phyloP scores from a whole-genome alignment of 2,888 invertebrate species.

The Bellardia bayeri region DNA sequence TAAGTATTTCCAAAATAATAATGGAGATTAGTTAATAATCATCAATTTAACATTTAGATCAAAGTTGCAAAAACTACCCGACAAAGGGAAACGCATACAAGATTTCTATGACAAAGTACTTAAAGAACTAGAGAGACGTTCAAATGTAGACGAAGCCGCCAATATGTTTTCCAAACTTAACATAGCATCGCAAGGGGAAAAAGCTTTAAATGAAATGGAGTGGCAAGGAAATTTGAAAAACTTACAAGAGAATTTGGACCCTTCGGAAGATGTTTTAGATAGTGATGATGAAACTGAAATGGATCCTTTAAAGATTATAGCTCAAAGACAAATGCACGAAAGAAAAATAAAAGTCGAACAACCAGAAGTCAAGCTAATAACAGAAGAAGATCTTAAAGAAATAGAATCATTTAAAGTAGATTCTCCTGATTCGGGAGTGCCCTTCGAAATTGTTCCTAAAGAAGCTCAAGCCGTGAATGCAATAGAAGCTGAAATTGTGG shows the following conservation, averaged over 20 bases:
- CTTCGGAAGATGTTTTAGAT: constrained; percentile 79
- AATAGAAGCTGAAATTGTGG: constrained; percentile 76
- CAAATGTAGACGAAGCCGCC: constrained; percentile 80
- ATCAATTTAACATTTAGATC: constrained; percentile 74
- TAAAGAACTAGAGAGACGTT: constrained; percentile 79
- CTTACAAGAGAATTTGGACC: constrained; percentile 29
- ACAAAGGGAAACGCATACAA: constrained; percentile 82
- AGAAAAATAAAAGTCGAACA: constrained; percentile 78
- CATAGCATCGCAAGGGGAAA: constrained; percentile 79
- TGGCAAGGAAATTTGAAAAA: constrained; percentile 78
- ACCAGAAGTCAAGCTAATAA: constrained; percentile 79
- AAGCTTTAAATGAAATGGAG: constrained; percentile 80
- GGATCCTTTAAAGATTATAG: constrained; percentile 82
- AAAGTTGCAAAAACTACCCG: constrained; percentile 79
- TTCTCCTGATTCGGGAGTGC: constrained; percentile 72
- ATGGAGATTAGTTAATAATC: background rate
- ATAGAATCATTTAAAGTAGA: constrained; percentile 78
- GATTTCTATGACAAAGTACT: constrained; percentile 80
- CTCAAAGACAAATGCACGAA: constrained; percentile 81
- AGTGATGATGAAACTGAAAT: constrained; percentile 83
- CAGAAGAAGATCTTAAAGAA: constrained; percentile 80
- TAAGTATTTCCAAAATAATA: constrained; percentile 57
- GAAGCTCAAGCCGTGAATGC: background rate
- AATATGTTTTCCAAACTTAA: constrained; percentile 81
- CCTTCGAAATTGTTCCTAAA: background rate